Conservation (phyloP, 1,140 invertebrate species). For the Cyclina sinensis region DNA sequence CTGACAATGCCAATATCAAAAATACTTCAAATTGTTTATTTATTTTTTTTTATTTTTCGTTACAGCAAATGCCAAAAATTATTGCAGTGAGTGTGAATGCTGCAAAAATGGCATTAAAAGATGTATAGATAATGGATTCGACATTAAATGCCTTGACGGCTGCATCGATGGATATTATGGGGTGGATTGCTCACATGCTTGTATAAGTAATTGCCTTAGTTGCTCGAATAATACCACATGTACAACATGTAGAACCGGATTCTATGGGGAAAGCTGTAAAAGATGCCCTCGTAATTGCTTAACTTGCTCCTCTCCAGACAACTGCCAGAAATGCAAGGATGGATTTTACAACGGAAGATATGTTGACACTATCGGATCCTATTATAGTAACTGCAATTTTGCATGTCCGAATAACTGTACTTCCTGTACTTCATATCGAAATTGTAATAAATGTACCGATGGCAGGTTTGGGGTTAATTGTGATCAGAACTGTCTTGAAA, state of each 20-base stretch:
- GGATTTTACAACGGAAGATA: neutral
- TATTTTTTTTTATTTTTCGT: too few species aligned
- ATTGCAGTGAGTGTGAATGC: neutral
- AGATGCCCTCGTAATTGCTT: neutral
- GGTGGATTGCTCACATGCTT: neutral
- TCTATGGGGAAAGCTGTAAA: neutral
- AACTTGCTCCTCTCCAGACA: neutral
- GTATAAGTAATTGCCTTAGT: neutral
- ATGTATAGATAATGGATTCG: neutral
- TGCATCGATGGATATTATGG: slow-evolving; percentile 1
- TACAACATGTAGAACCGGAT: neutral
- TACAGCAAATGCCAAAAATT: too few species aligned
- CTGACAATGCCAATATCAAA: too few species aligned
- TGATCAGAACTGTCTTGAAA: neutral
- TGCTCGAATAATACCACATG: neutral
- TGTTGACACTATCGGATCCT: neutral
- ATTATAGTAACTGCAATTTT: neutral
- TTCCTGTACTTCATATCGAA: neutral
- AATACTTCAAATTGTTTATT: too few species aligned
- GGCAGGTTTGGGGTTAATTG: neutral
- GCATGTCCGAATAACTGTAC: neutral
- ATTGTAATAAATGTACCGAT: neutral
- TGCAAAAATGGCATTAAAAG: neutral
- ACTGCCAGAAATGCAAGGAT: neutral
- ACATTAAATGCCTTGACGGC: neutral